A percentile compares a stretch with the other conserved stretches of the same genome.
Evolutionary conservation across 2,113 vertebrate genomes (phyloP).

Genomic region (Lepus timidus): DNA sequence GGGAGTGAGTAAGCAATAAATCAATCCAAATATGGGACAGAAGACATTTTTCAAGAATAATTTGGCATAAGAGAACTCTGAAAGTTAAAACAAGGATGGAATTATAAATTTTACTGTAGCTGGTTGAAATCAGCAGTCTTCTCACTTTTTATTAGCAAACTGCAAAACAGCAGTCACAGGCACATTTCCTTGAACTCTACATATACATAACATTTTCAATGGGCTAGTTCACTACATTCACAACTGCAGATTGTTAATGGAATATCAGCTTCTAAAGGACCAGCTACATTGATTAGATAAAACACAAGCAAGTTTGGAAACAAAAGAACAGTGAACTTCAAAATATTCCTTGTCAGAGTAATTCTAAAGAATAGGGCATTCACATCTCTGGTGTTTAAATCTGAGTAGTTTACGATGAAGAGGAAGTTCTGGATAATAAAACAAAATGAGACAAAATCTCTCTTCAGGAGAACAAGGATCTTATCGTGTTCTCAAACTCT

Average conservation of each 20-base stretch:
- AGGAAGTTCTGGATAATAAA: neutral
- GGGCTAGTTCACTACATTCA: neutral
- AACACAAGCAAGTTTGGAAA: neutral
- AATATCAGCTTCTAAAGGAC: constrained; percentile 26
- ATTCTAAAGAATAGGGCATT: neutral
- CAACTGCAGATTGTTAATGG: neutral
- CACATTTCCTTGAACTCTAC: constrained; percentile 4
- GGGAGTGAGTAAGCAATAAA: neutral
- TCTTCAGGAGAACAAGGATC: neutral
- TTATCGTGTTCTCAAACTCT: neutral
- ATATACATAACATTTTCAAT: neutral
- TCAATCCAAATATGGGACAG: neutral
- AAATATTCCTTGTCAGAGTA: neutral
- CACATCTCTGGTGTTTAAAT: constrained; percentile 6
- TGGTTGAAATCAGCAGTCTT: neutral
- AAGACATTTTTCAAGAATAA: constrained; percentile 55
- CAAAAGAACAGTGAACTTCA: neutral
- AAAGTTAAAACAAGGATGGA: constrained; percentile 31
- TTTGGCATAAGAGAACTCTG: constrained; percentile 3
- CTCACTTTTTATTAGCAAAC: constrained; percentile 30
- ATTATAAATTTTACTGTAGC: constrained; percentile 60
- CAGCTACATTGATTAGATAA: neutral
- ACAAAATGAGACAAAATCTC: neutral
- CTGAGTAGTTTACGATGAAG: neutral
- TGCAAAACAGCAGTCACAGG: neutral